Conservation (phyloP, 2,797 vertebrate genomes). For the Alauda arvensis region DNA sequence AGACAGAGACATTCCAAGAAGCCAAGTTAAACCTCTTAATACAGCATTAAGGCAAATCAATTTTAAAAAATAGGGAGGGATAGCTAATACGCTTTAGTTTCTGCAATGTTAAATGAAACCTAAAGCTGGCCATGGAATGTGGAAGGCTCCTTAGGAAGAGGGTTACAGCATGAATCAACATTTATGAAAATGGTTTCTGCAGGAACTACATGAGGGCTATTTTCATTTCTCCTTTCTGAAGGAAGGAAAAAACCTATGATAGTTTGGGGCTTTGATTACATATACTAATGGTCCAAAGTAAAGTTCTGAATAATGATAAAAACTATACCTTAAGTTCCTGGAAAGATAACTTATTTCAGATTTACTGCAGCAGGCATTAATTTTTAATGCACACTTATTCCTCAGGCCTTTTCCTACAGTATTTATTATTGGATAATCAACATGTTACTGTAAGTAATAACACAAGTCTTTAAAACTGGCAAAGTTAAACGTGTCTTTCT, state of each 20-base stretch:
- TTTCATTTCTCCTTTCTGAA: not conserved
- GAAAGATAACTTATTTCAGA: not conserved
- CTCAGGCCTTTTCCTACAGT: not conserved
- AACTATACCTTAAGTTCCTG: not conserved
- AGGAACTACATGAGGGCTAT: not conserved
- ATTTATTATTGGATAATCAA: not conserved
- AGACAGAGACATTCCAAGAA: not conserved
- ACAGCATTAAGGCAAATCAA: not conserved
- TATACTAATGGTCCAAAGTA: not conserved
- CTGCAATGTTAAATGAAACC: not conserved
- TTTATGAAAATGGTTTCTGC: not conserved
- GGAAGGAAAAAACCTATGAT: not conserved
- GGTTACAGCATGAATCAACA: not conserved
- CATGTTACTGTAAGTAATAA: not conserved
- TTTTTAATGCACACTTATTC: conserved; percentile 6
- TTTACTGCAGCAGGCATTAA: not conserved
- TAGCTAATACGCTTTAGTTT: not conserved
- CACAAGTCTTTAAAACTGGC: not conserved
- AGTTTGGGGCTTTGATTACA: not conserved
- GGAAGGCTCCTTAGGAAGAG: not conserved
- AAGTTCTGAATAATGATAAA: not conserved
- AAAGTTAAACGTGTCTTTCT: not conserved
- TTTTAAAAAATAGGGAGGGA: not conserved
- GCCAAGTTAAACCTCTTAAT: conserved; percentile 17
- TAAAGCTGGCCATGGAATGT: not conserved